Evolutionary conservation across 2,113 vertebrate species (phyloP).

Genomic region (Guaruba guarouba): DNA sequence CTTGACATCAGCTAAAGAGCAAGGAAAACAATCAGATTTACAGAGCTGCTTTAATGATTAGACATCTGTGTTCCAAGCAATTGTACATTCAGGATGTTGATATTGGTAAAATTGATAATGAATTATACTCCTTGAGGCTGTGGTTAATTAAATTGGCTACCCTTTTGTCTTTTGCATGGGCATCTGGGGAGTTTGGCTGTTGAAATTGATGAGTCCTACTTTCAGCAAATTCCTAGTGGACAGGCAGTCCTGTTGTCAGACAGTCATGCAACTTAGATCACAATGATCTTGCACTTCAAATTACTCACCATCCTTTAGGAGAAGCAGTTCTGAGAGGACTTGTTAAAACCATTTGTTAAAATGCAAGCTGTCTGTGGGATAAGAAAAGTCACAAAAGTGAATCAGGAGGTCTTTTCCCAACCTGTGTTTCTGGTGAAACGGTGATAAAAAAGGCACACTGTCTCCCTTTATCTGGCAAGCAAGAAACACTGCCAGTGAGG

Average conservation of each 20-base stretch:
- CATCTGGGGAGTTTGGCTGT: conserved; percentile 29
- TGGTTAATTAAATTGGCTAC: conserved; percentile 70
- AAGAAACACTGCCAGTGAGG: background rate
- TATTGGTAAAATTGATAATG: conserved; percentile 55
- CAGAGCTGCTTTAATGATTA: conserved; percentile 15
- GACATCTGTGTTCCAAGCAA: conserved; percentile 31
- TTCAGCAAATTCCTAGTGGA: conserved; percentile 59
- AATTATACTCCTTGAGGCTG: conserved; percentile 63
- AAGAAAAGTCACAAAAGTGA: background rate
- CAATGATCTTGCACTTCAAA: conserved; percentile 25
- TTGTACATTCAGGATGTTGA: conserved; percentile 12
- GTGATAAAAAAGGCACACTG: background rate
- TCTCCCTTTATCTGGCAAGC: background rate
- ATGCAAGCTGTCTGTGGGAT: background rate
- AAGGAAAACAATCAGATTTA: conserved; percentile 43
- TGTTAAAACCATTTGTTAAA: conserved; percentile 9
- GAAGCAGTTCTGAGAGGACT: background rate
- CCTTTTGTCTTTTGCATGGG: conserved; percentile 51
- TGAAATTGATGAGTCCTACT: conserved; percentile 44
- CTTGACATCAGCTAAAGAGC: conserved; percentile 52
- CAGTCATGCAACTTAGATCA: conserved; percentile 15
- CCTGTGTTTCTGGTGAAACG: background rate
- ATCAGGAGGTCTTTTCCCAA: background rate
- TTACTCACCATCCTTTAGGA: background rate
- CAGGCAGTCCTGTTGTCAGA: conserved; percentile 32